Conservation (phyloP, 2,113 vertebrate species). For the Upupa epops region DNA sequence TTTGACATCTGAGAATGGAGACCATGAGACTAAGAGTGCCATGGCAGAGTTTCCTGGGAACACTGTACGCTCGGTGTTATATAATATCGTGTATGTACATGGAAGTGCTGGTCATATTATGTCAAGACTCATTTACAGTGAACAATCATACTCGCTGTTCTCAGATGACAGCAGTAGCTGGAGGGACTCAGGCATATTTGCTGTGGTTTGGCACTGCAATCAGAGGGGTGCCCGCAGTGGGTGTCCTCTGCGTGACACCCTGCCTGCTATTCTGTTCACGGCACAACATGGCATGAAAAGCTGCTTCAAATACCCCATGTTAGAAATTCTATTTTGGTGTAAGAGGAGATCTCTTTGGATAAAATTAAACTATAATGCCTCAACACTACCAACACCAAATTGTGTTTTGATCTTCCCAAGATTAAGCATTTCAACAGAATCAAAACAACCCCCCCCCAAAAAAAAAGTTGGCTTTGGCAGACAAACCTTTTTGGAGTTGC, state of each 20-base stretch:
- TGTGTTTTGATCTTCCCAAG: background rate
- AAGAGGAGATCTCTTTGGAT: background rate
- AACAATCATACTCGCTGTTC: background rate
- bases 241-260: slow-evolving; percentile 52
- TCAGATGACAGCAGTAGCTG: slow-evolving; percentile 47
- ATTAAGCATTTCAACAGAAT: background rate
- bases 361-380: background rate
- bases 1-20: background rate
- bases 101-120: slow-evolving; percentile 11
- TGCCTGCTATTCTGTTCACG: slow-evolving; percentile 26
- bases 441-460: fast-evolving
- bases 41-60: slow-evolving; percentile 33
- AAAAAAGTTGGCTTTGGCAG: background rate
- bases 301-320: background rate
- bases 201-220: slow-evolving; percentile 12
- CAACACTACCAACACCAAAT: background rate
- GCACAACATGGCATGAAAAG: background rate
- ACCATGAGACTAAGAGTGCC: background rate
- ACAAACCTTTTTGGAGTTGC: background rate
- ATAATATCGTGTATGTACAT: background rate
- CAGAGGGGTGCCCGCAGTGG: slow-evolving; percentile 12
- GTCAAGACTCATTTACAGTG: slow-evolving; percentile 47
- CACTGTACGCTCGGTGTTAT: slow-evolving; percentile 20
- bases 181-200: slow-evolving; percentile 29
- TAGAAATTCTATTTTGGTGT: background rate